Evolutionary conservation across 35 echinoderm and acorn worm species (phyloP).

Genomic region (Hemicentrotus pulcherrimus): DNA sequence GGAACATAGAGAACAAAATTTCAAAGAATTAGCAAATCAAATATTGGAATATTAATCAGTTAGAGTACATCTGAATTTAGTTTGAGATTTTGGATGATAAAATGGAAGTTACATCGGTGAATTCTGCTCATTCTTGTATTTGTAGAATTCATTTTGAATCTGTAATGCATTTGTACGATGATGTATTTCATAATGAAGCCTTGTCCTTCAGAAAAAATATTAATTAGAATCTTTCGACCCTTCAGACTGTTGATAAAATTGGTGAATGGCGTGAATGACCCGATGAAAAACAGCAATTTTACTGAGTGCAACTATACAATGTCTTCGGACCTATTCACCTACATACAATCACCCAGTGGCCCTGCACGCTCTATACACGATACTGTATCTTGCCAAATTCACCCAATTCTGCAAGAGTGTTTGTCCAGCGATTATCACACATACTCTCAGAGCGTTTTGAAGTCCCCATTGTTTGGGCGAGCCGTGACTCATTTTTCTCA

Average conservation of each 20-base stretch:
- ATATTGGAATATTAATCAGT: not conserved
- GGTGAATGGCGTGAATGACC: not conserved
- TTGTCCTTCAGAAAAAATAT: not conserved
- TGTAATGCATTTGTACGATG: not conserved
- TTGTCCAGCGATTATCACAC: conserved; percentile 16
- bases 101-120: no score
- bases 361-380: not conserved
- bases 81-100: no score
- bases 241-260: not conserved
- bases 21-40: not conserved
- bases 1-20: not conserved
- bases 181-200: not conserved
- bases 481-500: not conserved
- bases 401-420: not conserved
- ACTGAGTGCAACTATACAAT: not conserved
- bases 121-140: no score
- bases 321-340: not conserved
- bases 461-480: not conserved
- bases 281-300: not conserved
- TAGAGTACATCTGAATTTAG: no score
- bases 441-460: not conserved
- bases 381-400: not conserved
- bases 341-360: not conserved
- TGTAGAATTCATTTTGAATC: no score
- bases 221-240: not conserved